phyloP scores from a whole-genome alignment of 2,797 vertebrate genomes.

The Salarias fasciatus region DNA sequence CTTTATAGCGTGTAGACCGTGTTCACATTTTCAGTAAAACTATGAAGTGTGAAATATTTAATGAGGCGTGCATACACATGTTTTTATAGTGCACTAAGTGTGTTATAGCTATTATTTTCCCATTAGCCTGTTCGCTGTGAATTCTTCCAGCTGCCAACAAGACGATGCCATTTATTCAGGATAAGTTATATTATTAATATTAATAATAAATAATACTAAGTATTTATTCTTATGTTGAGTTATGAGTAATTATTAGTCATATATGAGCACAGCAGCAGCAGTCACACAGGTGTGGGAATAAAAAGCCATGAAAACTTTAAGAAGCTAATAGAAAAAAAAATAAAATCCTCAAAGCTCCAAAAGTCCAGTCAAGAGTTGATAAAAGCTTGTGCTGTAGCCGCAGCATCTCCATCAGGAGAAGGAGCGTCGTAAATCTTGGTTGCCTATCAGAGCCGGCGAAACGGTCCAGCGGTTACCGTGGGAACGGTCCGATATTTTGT shows the following conservation, averaged over 20 bases:
- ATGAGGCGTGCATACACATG: constrained; percentile 25
- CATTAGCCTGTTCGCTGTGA: constrained; percentile 17
- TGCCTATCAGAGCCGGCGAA: constrained; percentile 5
- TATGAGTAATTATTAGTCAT: too few species aligned
- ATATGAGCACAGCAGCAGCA: too few species aligned
- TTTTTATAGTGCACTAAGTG: constrained; percentile 19
- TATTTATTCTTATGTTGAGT: too few species aligned
- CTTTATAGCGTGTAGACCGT: constrained; percentile 2
- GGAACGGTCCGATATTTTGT: constrained; percentile 68
- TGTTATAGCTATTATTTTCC: constrained; percentile 18
- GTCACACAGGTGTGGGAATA: too few species aligned
- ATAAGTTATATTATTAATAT: too few species aligned
- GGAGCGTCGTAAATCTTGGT: constrained; percentile 18
- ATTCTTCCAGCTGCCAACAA: constrained; percentile 25
- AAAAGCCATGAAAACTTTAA: too few species aligned
- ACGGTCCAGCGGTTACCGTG: constrained; percentile 60
- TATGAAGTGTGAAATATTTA: constrained; percentile 15
- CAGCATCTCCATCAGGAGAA: too few species aligned
- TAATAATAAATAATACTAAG: too few species aligned
- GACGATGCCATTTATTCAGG: constrained; percentile 14
- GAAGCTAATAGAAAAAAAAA: too few species aligned
- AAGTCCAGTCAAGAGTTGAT: too few species aligned
- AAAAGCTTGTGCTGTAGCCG: too few species aligned
- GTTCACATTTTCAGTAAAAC: constrained; percentile 13
- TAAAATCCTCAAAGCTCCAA: too few species aligned